Percentiles rank a stretch among this genome's conserved stretches.
These are phyloP conservation scores for Megalops cyprinoides DNA, from an alignment of 2,797 vertebrate genomes.

Conservation along the genomic window DNA sequence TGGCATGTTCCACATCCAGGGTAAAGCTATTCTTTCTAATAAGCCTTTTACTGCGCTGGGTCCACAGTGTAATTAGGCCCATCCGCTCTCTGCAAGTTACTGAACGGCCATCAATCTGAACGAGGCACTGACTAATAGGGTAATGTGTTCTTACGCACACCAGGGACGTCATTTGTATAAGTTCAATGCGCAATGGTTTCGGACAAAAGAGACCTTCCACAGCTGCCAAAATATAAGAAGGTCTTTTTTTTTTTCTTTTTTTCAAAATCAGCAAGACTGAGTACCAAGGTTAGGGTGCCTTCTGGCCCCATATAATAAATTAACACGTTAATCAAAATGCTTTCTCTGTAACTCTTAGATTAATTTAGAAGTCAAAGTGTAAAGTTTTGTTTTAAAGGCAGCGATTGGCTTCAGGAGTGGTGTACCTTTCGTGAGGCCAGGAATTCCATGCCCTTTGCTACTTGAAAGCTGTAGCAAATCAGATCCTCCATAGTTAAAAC, in stretches of 20 bases:
- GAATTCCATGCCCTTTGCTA: slow-evolving; percentile 96
- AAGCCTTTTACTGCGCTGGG: slow-evolving; percentile 56
- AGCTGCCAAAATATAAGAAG: slow-evolving; percentile 20
- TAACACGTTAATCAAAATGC: slow-evolving; percentile 11
- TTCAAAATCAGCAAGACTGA: slow-evolving; percentile 4
- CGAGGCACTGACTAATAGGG: slow-evolving; percentile 27
- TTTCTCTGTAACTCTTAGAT: neutral
- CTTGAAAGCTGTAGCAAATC: slow-evolving; percentile 95
- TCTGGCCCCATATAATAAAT: neutral
- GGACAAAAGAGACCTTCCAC: slow-evolving; percentile 21
- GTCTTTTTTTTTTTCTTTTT: neutral
- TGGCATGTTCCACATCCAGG: slow-evolving; percentile 49
- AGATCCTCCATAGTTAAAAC: slow-evolving; percentile 89
- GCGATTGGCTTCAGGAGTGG: slow-evolving; percentile 22
- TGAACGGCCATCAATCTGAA: slow-evolving; percentile 57
- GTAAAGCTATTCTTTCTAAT: slow-evolving; percentile 40
- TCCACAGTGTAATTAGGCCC: slow-evolving; percentile 58
- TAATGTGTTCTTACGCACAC: slow-evolving; percentile 10
- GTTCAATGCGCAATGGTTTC: slow-evolving; percentile 3
- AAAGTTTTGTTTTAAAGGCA: slow-evolving; percentile 10
- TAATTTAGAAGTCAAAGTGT: neutral
- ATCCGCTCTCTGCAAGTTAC: slow-evolving; percentile 54
- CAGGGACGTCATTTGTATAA: neutral
- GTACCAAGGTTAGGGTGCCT: neutral
- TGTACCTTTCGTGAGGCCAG: slow-evolving; percentile 91